Conservation (phyloP, 2,797 vertebrate species). For the Pteropus rufus region DNA sequence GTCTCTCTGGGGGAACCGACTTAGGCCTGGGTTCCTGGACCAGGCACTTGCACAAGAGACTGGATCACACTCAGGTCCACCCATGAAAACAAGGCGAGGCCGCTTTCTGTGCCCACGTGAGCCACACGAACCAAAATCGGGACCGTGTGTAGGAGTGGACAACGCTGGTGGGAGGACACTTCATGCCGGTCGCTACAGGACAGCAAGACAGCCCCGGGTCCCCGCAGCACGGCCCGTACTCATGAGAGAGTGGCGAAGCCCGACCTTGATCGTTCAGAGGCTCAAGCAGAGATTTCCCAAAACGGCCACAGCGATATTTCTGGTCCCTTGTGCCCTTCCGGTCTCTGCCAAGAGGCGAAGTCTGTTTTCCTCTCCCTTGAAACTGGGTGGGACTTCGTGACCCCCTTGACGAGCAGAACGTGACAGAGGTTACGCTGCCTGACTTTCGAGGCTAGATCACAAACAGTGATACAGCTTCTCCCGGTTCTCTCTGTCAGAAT, state of each 20-base stretch:
- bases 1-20: constrained; percentile 47
- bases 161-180: too few species aligned
- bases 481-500: background rate
- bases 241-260: background rate
- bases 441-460: background rate
- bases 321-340: background rate
- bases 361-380: background rate
- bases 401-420: background rate
- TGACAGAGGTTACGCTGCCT: background rate
- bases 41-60: background rate
- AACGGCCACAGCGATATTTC: accelerated
- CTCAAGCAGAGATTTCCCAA: background rate
- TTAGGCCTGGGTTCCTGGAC: background rate
- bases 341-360: background rate
- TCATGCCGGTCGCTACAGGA: background rate
- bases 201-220: too few species aligned
- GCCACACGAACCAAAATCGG: background rate
- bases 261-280: accelerated
- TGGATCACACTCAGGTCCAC: background rate
- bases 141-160: background rate
- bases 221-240: background rate
- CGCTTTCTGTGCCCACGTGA: background rate
- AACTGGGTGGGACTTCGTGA: background rate
- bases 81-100: too few species aligned
- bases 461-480: background rate